Conservation (phyloP, 2,888 invertebrate species). For the Apeira syringaria region DNA sequence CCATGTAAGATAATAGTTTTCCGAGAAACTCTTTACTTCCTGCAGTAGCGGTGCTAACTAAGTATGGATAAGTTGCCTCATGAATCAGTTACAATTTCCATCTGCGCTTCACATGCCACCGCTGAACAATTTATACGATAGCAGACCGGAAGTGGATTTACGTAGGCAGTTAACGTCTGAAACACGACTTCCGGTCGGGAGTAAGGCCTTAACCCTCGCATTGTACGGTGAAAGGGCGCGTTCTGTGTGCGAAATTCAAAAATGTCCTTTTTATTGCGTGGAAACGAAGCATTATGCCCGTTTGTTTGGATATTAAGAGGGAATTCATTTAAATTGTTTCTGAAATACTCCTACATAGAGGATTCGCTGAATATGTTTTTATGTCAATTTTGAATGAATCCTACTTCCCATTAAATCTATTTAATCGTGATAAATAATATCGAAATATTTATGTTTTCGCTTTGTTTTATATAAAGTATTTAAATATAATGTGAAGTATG, state of each 20-base stretch:
- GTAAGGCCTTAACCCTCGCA: slow-evolving; percentile 55
- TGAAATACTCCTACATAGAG: slow-evolving; percentile 4
- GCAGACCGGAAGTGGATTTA: slow-evolving; percentile 63
- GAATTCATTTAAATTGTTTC: slow-evolving; percentile 17
- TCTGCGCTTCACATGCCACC: slow-evolving; percentile 8
- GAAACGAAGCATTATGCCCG: slow-evolving; percentile 8
- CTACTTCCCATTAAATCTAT: too few species aligned
- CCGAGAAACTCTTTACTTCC: too few species aligned
- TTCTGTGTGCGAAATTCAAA: slow-evolving; percentile 56
- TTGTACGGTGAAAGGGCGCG: slow-evolving; percentile 40
- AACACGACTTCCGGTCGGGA: slow-evolving; percentile 69
- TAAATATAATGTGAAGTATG: too few species aligned
- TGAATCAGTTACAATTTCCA: slow-evolving; percentile 17
- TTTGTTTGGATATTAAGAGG: slow-evolving; percentile 10
- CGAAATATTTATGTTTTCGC: too few species aligned
- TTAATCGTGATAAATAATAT: too few species aligned
- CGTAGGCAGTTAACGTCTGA: slow-evolving; percentile 66
- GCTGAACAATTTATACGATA: slow-evolving; percentile 53
- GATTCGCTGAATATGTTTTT: background rate
- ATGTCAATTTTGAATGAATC: background rate
- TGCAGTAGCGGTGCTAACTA: too few species aligned
- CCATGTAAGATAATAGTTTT: too few species aligned
- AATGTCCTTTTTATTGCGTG: slow-evolving; percentile 32
- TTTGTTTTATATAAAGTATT: too few species aligned
- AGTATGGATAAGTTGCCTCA: slow-evolving; percentile 3